Evolutionary conservation across 1,140 invertebrate species (phyloP).

Genomic region (Dryas iulia): DNA sequence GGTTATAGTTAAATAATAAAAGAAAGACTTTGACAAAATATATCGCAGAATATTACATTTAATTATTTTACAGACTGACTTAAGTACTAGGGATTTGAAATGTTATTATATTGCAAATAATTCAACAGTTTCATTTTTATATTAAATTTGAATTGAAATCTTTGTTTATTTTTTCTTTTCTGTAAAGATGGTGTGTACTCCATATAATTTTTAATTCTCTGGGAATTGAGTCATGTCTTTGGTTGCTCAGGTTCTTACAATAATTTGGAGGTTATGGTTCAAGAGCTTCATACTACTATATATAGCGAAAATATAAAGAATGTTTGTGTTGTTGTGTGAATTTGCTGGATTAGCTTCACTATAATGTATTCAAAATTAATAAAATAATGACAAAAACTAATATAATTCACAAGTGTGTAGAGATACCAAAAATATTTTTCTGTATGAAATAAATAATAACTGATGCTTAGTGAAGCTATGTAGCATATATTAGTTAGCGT

Average conservation of each 20-base stretch:
- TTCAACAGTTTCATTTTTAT: neutral
- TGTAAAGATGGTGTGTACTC: neutral
- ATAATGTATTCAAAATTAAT: neutral
- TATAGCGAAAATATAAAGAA: neutral
- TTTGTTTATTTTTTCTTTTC: neutral
- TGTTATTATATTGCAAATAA: slow-evolving; percentile 1
- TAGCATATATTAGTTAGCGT: neutral
- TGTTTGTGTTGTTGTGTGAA: slow-evolving; percentile 7
- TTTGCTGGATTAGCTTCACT: slow-evolving; percentile 17
- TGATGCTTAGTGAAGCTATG: slow-evolving; percentile 7
- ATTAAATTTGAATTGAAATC: neutral
- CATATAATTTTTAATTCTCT: neutral
- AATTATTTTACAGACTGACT: neutral
- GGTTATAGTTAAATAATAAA: slow-evolving; percentile 16
- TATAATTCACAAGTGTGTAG: slow-evolving; percentile 6
- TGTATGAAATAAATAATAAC: neutral
- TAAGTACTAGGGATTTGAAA: neutral
- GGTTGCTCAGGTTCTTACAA: neutral
- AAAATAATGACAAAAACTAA: neutral
- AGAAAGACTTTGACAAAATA: slow-evolving; percentile 14
- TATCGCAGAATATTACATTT: slow-evolving; percentile 9
- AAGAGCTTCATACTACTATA: neutral
- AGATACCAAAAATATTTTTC: slow-evolving; percentile 5
- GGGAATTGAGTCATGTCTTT: neutral
- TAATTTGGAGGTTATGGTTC: neutral